Percentiles rank a stretch among this genome's conserved stretches.
Evolutionary conservation across 2,888 invertebrate genomes (phyloP).

Genomic region (Gandaritis pyraliata): DNA sequence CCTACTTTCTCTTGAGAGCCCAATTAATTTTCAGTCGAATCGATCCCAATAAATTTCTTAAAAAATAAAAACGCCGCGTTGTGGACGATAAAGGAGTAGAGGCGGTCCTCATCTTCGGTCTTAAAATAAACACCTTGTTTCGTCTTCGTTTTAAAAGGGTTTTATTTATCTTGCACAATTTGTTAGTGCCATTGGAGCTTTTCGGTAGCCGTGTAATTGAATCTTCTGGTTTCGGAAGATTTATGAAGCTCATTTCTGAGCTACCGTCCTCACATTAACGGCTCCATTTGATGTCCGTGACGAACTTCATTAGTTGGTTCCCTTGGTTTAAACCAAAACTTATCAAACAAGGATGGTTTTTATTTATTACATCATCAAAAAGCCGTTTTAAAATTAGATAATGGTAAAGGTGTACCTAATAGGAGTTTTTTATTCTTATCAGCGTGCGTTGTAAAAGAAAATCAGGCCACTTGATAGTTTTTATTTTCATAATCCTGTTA

Average conservation of each 20-base stretch:
- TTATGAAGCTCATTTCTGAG: conserved; percentile 71
- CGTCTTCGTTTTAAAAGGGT: conserved; percentile 74
- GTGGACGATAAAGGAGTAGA: conserved; percentile 60
- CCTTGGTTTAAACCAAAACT: conserved; percentile 35
- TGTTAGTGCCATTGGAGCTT: conserved; percentile 80
- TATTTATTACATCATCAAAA: no score
- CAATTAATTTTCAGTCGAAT: conserved; percentile 77
- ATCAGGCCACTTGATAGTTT: no score
- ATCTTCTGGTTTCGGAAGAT: conserved; percentile 81
- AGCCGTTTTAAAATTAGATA: no score
- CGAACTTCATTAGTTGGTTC: conserved; percentile 55
- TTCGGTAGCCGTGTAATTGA: conserved; percentile 82
- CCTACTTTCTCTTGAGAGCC: conserved; percentile 70
- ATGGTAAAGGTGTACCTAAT: no score
- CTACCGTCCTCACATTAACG: conserved; percentile 78
- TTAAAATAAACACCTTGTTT: conserved; percentile 68
- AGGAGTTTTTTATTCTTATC: no score
- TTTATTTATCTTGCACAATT: conserved; percentile 83
- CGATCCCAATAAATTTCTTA: conserved; percentile 65
- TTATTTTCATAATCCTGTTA: no score
- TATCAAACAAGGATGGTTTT: no score
- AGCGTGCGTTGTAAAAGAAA: no score
- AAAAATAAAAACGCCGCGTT: conserved; percentile 55
- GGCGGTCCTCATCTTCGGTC: conserved; percentile 53
- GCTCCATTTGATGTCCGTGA: conserved; percentile 53